These are phyloP conservation scores for Ceyx melanurus DNA, from an alignment of 2,113 vertebrate species.

Conservation along the genomic window DNA sequence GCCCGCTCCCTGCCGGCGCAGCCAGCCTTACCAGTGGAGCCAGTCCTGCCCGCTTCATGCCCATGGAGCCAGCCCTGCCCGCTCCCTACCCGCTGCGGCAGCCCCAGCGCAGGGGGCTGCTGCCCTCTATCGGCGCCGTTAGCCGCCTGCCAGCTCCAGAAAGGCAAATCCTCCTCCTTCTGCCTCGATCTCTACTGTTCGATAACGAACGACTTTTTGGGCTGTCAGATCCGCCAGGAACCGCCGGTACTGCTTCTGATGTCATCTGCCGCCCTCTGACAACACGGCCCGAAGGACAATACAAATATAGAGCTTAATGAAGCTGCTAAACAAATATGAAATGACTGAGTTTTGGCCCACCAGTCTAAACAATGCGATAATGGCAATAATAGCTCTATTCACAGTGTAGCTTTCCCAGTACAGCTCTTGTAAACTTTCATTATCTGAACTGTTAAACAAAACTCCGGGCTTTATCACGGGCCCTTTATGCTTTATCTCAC, in stretches of 20 bases:
- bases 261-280: neutral
- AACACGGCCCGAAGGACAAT: neutral
- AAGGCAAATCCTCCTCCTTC: neutral
- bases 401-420: neutral
- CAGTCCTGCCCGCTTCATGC: neutral
- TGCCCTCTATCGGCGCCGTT: conserved; percentile 86
- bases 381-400: neutral
- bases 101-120: conserved; percentile 75
- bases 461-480: neutral
- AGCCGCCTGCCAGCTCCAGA: neutral
- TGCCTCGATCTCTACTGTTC: neutral
- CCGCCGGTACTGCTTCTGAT: neutral
- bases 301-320: neutral
- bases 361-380: neutral
- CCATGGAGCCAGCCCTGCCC: neutral
- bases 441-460: conserved; percentile 26
- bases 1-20: neutral
- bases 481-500: neutral
- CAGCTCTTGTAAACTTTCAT: conserved; percentile 47
- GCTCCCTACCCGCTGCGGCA: neutral
- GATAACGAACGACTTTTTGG: neutral
- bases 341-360: neutral
- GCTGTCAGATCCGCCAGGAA: fast-evolving
- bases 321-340: neutral
- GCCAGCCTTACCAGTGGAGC: neutral